A percentile compares a stretch with the other conserved stretches of the same genome.
phyloP scores from a whole-genome alignment of 1,140 invertebrate species.

The Apis dorsata region DNA sequence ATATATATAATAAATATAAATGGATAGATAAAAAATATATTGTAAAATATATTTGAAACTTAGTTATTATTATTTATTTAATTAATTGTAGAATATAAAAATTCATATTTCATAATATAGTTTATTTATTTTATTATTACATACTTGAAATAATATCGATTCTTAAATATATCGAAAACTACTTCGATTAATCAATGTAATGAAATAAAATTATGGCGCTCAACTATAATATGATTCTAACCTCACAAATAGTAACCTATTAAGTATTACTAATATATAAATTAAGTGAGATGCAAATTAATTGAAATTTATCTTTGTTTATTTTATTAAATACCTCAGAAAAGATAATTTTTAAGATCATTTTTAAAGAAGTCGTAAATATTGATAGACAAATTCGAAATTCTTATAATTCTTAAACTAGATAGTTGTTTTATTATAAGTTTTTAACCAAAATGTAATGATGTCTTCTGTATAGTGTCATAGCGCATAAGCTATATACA shows the following conservation, averaged over 20 bases:
- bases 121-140: not conserved
- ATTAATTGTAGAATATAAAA: not conserved
- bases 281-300: not conserved
- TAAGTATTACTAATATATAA: not conserved
- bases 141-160: constrained; percentile 29
- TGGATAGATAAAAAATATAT: not conserved
- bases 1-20: not conserved
- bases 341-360: not conserved
- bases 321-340: not conserved
- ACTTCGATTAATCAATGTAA: not conserved
- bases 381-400: not conserved
- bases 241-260: constrained; percentile 16
- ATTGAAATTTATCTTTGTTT: not conserved
- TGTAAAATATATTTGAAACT: not conserved
- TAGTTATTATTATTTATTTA: not conserved
- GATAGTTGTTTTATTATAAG: not conserved
- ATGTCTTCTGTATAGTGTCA: not conserved
- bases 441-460: constrained; percentile 19
- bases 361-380: not conserved
- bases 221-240: constrained; percentile 16
- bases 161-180: constrained; percentile 20
- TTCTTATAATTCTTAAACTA: not conserved
- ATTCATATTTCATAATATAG: not conserved
- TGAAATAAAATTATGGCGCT: constrained; percentile 6
- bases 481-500: not conserved